phyloP scores from a whole-genome alignment of 1,140 invertebrate species.

The Drosophila sulfurigaster region DNA sequence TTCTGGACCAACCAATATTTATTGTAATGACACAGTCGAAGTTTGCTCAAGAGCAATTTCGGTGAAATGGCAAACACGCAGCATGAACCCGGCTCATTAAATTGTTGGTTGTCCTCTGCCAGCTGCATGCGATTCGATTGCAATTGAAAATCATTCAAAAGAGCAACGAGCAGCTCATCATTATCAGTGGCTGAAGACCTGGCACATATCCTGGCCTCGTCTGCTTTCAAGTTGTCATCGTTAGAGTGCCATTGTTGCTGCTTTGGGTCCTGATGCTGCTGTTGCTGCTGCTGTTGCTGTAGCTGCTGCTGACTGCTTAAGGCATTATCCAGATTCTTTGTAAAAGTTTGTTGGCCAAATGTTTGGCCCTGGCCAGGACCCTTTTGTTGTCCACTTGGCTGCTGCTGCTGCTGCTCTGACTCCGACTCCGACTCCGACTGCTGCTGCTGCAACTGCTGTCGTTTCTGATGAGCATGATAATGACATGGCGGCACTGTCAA shows the following conservation, averaged over 20 bases:
- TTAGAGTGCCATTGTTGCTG: slow-evolving; percentile 76
- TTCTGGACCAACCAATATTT: slow-evolving; percentile 85
- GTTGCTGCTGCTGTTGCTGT: slow-evolving; percentile 25
- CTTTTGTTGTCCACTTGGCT: slow-evolving; percentile 81
- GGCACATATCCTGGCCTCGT: slow-evolving; percentile 62
- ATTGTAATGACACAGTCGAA: slow-evolving; percentile 82
- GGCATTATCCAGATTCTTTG: slow-evolving; percentile 82
- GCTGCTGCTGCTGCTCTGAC: slow-evolving; percentile 49
- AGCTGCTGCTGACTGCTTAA: slow-evolving; percentile 74
- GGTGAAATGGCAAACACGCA: slow-evolving; percentile 81
- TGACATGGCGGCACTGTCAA: slow-evolving; percentile 83
- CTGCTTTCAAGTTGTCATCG: slow-evolving; percentile 65
- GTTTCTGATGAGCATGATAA: slow-evolving; percentile 81
- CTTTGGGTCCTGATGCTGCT: not conserved
- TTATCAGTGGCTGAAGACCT: slow-evolving; percentile 78
- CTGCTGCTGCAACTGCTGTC: slow-evolving; percentile 47
- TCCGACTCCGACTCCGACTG: slow-evolving; percentile 30
- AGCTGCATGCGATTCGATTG: slow-evolving; percentile 74
- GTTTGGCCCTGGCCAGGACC: slow-evolving; percentile 68
- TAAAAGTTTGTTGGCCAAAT: slow-evolving; percentile 81
- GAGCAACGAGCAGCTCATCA: slow-evolving; percentile 84
- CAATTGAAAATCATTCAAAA: slow-evolving; percentile 85
- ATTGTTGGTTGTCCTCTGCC: slow-evolving; percentile 33
- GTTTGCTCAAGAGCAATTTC: slow-evolving; percentile 84
- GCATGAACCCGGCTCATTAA: slow-evolving; percentile 65